Conservation (phyloP, 2,797 vertebrate genomes). For the Tragelaphus eurycerus region DNA sequence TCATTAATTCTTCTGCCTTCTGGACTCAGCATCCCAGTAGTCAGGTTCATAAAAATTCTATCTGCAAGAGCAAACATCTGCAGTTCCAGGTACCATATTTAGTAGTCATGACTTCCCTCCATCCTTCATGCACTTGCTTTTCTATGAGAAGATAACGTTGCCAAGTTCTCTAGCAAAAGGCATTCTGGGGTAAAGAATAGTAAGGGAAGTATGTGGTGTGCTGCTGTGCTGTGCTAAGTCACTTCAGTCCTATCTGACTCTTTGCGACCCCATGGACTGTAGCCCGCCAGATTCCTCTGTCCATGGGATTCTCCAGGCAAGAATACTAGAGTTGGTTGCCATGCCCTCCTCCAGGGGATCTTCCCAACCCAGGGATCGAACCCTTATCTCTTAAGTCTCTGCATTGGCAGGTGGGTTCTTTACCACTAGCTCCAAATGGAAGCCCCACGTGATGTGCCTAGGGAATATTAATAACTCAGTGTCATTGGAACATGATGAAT, state of each 20-base stretch:
- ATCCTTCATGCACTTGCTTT: background rate
- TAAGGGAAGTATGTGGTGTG: background rate
- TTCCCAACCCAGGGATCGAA: background rate
- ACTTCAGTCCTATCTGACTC: background rate
- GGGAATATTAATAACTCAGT: background rate
- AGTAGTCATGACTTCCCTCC: background rate
- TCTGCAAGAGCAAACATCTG: background rate
- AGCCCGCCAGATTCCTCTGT: background rate
- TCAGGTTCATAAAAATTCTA: background rate
- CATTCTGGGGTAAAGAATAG: background rate
- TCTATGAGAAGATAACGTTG: background rate
- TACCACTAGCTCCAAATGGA: background rate
- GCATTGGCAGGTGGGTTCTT: background rate
- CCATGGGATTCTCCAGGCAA: background rate
- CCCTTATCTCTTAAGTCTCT: background rate
- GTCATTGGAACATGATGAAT: background rate
- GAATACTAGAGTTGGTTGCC: background rate
- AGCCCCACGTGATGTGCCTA: background rate
- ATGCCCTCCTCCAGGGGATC: background rate
- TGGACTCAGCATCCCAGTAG: background rate
- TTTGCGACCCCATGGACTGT: background rate
- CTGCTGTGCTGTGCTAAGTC: background rate
- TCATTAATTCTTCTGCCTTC: background rate
- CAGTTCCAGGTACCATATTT: background rate
- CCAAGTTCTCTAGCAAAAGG: background rate